Evolutionary conservation across 2,888 invertebrate species (phyloP).

Genomic region (Lasioglossum morio): DNA sequence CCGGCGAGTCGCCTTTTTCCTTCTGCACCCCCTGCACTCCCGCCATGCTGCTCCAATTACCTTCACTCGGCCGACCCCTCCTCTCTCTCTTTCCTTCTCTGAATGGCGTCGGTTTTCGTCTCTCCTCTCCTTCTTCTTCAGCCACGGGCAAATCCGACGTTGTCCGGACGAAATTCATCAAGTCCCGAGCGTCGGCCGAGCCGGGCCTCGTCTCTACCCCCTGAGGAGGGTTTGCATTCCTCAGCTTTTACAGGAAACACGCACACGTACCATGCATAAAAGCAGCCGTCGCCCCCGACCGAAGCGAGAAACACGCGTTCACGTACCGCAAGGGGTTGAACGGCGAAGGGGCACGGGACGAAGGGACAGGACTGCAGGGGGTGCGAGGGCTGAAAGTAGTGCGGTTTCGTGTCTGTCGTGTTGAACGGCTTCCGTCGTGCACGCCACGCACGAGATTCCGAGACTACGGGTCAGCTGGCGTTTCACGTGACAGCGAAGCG

Average conservation of each 20-base stretch:
- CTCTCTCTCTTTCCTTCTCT: not conserved
- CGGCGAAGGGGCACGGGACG: not conserved
- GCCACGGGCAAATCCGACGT: constrained; percentile 59
- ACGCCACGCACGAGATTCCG: constrained; percentile 61
- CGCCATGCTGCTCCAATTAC: constrained; percentile 66
- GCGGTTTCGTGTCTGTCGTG: constrained; percentile 64
- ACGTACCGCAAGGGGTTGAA: not conserved
- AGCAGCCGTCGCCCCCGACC: constrained; percentile 35
- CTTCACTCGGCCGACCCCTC: constrained; percentile 42
- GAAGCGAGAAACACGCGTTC: constrained; percentile 36
- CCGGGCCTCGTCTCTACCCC: not conserved
- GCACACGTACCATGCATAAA: constrained; percentile 64
- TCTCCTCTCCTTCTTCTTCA: constrained; percentile 18
- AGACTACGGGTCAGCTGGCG: constrained; percentile 52
- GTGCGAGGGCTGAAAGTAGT: constrained; percentile 42
- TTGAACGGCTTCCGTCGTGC: constrained; percentile 67
- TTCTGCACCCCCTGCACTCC: constrained; percentile 10
- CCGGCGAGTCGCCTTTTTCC: constrained; percentile 61
- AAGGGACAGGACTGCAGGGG: not conserved
- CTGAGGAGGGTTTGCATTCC: constrained; percentile 58
- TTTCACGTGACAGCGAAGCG: constrained; percentile 59
- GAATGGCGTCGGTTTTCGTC: not conserved
- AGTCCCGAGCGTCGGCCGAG: constrained; percentile 49
- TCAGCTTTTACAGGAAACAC: constrained; percentile 65
- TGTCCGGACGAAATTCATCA: constrained; percentile 71